phyloP scores from a whole-genome alignment of 2,113 vertebrate species.

The Syngnathus scovelli region DNA sequence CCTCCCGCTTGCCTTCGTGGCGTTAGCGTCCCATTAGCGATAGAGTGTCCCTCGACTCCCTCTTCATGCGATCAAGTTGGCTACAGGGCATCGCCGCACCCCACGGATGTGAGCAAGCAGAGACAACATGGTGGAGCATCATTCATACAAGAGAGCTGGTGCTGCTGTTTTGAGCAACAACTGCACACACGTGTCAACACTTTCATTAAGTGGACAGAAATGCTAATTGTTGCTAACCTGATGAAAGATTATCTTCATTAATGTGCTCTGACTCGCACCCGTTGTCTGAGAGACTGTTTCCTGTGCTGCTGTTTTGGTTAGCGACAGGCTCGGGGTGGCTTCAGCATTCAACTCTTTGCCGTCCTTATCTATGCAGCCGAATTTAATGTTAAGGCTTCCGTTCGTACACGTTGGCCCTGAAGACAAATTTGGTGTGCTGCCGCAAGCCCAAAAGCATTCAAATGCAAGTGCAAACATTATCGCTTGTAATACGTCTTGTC shows the following conservation, averaged over 20 bases:
- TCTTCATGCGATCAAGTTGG: conserved; percentile 33
- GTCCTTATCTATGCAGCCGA: not conserved
- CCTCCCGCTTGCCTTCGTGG: conserved; percentile 64
- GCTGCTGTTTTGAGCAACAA: not conserved
- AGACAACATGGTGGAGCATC: not conserved
- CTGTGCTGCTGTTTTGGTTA: not conserved
- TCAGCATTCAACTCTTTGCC: not conserved
- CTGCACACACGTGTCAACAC: too few species aligned
- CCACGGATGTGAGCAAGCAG: not conserved
- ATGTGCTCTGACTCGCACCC: not conserved
- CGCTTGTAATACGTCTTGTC: not conserved
- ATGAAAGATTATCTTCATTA: not conserved
- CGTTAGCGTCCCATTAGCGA: conserved; percentile 64
- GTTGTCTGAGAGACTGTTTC: not conserved
- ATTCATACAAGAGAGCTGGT: too few species aligned
- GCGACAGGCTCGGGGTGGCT: not conserved
- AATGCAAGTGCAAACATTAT: conserved; percentile 1
- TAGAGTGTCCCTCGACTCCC: conserved; percentile 64
- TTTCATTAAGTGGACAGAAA: too few species aligned
- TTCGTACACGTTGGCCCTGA: not conserved
- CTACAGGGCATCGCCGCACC: too few species aligned
- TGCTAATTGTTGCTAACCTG: too few species aligned
- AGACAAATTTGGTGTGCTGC: not conserved
- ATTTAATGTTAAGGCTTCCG: not conserved
- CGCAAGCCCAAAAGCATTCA: not conserved